Base-by-base conservation (phyloP, 92 coral and sea anemone genomes). In the Epizoanthus fatuus region DNA sequence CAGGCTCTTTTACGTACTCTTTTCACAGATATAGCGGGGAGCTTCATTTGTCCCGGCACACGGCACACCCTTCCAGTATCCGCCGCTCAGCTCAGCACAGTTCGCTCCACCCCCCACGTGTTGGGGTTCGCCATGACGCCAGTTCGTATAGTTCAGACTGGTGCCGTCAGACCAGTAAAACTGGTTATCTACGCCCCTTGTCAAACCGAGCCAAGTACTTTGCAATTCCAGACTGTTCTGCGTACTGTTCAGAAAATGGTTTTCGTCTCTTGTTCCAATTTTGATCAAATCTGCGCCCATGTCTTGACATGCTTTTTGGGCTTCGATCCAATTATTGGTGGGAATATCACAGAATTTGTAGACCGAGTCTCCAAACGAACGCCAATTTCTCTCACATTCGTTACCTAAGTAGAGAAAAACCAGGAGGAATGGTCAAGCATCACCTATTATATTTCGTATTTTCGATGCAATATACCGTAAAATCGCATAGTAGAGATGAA, bases 161-260 rank as follows among this genome's bases (percentile, higher is more conserved):
- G 55, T 70, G 49, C 54, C 76, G 12, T 70, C 76, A 16, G 35
- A 16, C 74, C 74, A 68, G 74, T 8, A 68, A 47, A 22, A 32
- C 74, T 4, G 19, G 17, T 22, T 68, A 47, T 68, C n/a, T 68
- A 17, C 38, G 9, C 8, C n/a, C 45, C 47, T 40, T 7, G 7
- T 22, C 39, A 68, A 15, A 1, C 74, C 74, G 3, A 68, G 74
- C 74, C 74, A 68, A 49, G 53, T 49, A 5, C 76, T 54, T 16
- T 39, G 7, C 5, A 7, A n/a, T 15, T 47, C 25, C 7, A 25
- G 19, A n/a, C 25, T 70, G 5, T 13, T 40, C 38, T 70, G 75
- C 8, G 52, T 47, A 7, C 12, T 25, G 32, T 13, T 16, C 1
- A 40, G 45, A 5, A 70, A 70, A 39, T 68, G 15, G 19, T 68